These are phyloP conservation scores for Acleris holmiana DNA, from an alignment of 2,888 invertebrate genomes.

Conservation along the genomic window DNA sequence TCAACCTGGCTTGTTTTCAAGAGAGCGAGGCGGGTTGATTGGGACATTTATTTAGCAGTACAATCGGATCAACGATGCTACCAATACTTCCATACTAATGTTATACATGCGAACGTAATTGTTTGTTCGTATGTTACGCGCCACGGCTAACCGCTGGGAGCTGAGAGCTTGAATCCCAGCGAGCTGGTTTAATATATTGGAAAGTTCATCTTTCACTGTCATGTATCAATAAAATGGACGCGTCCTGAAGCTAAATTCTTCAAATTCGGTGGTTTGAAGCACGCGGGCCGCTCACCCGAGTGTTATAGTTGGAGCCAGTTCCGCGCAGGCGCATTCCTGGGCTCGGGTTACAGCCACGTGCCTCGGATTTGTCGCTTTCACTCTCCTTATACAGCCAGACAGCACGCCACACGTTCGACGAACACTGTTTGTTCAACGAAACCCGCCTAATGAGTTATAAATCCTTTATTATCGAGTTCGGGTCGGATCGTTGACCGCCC, in stretches of 20 bases:
- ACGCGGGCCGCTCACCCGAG: background rate
- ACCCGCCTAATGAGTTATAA: constrained; percentile 67
- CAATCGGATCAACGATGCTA: no score
- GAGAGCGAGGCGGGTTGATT: no score
- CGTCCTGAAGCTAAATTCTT: background rate
- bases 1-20: no score
- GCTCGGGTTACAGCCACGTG: constrained; percentile 56
- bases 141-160: no score
- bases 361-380: constrained; percentile 70
- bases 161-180: no score
- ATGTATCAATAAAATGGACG: background rate
- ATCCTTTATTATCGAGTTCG: constrained; percentile 65
- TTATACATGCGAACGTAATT: no score
- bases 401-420: constrained; percentile 58
- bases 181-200: no score
- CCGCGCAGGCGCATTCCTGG: constrained; percentile 52
- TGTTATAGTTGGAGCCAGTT: constrained; percentile 1
- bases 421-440: constrained; percentile 64
- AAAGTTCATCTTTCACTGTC: no score
- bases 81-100: no score
- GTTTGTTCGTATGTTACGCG: no score
- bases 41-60: no score
- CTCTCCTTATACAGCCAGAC: constrained; percentile 61
- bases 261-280: constrained; percentile 23
- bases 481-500: constrained; percentile 60